phyloP scores from a whole-genome alignment of 2,797 vertebrate genomes.

The Rachycentron canadum region DNA sequence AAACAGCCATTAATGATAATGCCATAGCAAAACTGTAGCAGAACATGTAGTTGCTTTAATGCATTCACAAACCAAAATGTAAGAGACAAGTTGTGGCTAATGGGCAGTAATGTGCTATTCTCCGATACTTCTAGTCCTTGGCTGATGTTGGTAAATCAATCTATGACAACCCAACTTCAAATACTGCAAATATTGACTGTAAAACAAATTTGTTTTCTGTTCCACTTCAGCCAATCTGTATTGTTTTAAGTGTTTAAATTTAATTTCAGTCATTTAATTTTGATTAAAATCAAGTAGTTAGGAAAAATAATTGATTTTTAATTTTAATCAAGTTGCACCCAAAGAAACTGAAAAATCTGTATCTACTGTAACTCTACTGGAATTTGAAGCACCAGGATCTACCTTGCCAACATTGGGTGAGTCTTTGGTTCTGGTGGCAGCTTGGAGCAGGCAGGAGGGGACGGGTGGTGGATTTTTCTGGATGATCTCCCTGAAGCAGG shows the following conservation, averaged over 20 bases:
- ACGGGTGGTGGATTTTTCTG: constrained; percentile 91
- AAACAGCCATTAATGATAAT: no score
- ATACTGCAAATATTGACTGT: not conserved
- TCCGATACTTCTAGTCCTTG: no score
- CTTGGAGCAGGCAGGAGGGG: constrained; percentile 92
- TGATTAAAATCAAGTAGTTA: not conserved
- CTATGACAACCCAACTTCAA: not conserved
- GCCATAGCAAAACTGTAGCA: no score
- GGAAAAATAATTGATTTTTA: no score
- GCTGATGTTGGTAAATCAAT: not conserved
- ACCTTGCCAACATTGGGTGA: constrained; percentile 94
- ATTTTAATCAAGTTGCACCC: not conserved
- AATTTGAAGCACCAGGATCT: constrained; percentile 57
- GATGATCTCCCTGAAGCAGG: constrained; percentile 93
- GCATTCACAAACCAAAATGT: no score
- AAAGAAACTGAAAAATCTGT: not conserved
- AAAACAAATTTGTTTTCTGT: not conserved
- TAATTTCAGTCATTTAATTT: not conserved
- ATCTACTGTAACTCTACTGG: constrained; percentile 17
- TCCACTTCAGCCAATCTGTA: not conserved
- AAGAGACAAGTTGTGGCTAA: no score
- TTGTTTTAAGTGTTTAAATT: not conserved
- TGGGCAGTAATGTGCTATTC: no score
- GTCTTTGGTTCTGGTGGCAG: constrained; percentile 94
- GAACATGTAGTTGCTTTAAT: no score